Percentiles rank a stretch among this genome's conserved stretches.
Evolutionary conservation across 2,113 vertebrate species (phyloP).

Genomic region (Hemiprocne comata): DNA sequence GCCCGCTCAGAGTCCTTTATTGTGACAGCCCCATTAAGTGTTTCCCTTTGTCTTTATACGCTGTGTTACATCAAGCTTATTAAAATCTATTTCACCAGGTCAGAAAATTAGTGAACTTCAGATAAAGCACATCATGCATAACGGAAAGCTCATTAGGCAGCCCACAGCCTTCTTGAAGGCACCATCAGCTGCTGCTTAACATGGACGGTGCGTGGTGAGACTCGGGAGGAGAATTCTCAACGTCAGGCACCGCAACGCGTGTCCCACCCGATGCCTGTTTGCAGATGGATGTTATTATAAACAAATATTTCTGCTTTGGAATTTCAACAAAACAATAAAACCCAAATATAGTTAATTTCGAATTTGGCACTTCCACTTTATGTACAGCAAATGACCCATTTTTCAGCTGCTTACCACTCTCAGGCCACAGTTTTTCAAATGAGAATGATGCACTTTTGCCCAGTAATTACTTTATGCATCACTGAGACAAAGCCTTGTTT

Average conservation of each 20-base stretch:
- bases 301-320: slow-evolving; percentile 43
- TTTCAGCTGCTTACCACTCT: slow-evolving; percentile 55
- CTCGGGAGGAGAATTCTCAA: neutral
- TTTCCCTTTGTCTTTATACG: slow-evolving; percentile 6
- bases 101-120: slow-evolving; percentile 46
- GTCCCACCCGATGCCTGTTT: neutral
- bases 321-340: slow-evolving; percentile 4
- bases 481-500: slow-evolving; percentile 54
- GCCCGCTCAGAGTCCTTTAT: neutral
- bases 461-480: slow-evolving; percentile 58
- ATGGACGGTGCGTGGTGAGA: neutral
- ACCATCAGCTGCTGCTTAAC: neutral
- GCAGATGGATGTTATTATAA: slow-evolving; percentile 1
- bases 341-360: neutral
- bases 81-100: slow-evolving; percentile 47
- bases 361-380: slow-evolving; percentile 35
- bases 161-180: neutral
- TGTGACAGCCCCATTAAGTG: neutral
- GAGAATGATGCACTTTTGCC: slow-evolving; percentile 50
- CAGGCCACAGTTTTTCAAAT: neutral
- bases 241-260: neutral
- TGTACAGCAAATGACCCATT: slow-evolving; percentile 24
- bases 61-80: slow-evolving; percentile 1
- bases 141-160: neutral
- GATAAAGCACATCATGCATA: neutral